Conservation (phyloP, 2,888 invertebrate genomes). For the Lordiphosa andalusiaca region DNA sequence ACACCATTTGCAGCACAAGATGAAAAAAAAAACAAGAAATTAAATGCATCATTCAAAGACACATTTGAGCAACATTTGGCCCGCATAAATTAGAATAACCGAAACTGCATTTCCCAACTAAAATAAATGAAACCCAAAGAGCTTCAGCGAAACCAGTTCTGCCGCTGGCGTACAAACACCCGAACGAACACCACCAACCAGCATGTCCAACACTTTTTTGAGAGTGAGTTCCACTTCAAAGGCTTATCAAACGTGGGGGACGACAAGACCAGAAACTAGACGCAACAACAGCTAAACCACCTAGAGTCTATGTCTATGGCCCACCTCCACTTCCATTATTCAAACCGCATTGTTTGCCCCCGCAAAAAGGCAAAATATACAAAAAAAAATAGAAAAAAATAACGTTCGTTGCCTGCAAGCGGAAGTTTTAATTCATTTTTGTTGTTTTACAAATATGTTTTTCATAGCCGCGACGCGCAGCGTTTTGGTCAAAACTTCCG, state of each 20-base stretch:
- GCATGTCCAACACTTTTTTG: conserved; percentile 60
- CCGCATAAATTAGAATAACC: conserved; percentile 67
- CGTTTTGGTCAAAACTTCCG: conserved; percentile 56
- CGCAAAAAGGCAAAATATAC: conserved; percentile 7
- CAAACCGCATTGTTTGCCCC: conserved; percentile 27
- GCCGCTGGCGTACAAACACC: conserved; percentile 19
- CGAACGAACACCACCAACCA: conserved; percentile 31
- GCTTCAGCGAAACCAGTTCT: conserved; percentile 29
- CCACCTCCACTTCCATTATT: conserved; percentile 26
- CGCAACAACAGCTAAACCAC: conserved; percentile 27
- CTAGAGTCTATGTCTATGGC: conserved; percentile 26
- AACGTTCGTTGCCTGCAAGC: conserved; percentile 32
- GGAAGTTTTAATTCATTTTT: conserved; percentile 72
- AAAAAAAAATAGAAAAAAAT: not conserved
- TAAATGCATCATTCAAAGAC: conserved; percentile 64
- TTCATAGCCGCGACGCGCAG: conserved; percentile 19
- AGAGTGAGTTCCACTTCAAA: conserved; percentile 61
- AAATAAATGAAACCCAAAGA: conserved; percentile 13
- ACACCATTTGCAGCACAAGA: conserved; percentile 16
- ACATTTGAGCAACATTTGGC: conserved; percentile 49
- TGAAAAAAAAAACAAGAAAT: conserved; percentile 47
- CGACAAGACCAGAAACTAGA: conserved; percentile 20
- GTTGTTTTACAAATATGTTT: conserved; percentile 46
- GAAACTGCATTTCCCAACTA: conserved; percentile 30
- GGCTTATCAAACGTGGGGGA: conserved; percentile 67